Percentiles rank a stretch among this genome's conserved stretches.
These are phyloP conservation scores for Sepiola atlantica DNA, from an alignment of 2,888 invertebrate species.

Conservation along the genomic window DNA sequence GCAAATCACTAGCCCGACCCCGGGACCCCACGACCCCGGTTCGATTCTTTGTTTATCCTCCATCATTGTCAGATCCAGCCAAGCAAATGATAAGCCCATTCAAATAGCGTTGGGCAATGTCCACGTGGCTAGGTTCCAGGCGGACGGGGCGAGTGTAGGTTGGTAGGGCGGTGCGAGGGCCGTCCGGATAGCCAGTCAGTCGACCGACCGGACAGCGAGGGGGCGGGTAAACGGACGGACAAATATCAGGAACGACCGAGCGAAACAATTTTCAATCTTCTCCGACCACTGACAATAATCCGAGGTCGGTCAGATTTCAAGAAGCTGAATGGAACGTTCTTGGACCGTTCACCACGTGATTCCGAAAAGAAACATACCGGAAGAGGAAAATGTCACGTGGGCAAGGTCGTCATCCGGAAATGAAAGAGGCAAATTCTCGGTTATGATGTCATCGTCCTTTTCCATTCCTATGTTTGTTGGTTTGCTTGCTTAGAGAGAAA, in stretches of 20 bases:
- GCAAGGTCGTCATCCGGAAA: not conserved
- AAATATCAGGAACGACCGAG: not conserved
- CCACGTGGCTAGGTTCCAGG: constrained; percentile 11
- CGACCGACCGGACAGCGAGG: not conserved
- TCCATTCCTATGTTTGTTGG: not conserved
- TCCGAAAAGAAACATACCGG: not conserved
- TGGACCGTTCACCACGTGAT: not conserved
- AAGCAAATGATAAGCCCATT: not conserved
- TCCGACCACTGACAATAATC: not conserved
- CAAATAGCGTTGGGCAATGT: not conserved
- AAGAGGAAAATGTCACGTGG: not conserved
- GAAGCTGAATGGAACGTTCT: not conserved
- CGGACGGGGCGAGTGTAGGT: not conserved
- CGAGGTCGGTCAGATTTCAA: not conserved
- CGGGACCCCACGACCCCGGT: not conserved
- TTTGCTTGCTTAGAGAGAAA: not conserved
- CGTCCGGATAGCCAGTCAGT: not conserved
- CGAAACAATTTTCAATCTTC: not conserved
- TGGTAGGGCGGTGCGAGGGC: not conserved
- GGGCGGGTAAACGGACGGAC: not conserved
- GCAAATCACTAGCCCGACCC: not conserved
- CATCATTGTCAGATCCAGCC: not conserved
- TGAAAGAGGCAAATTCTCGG: not conserved
- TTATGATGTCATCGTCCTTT: not conserved
- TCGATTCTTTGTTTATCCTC: not conserved